Conservation (phyloP, 2,888 invertebrate genomes). For the Trachelus tabidus region DNA sequence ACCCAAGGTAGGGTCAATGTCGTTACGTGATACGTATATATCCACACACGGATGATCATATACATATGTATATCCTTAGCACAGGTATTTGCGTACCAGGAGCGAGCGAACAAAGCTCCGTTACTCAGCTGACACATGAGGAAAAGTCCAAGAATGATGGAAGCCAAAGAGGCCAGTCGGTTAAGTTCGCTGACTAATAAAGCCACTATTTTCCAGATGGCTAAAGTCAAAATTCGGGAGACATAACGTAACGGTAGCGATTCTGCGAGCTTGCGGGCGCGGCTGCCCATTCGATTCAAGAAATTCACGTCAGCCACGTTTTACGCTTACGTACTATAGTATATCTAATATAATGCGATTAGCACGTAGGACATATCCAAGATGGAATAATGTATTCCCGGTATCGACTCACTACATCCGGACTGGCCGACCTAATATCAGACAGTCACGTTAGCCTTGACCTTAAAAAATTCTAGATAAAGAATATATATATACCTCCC, state of each 20-base stretch:
- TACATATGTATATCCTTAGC: slow-evolving; percentile 12
- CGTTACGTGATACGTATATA: slow-evolving; percentile 35
- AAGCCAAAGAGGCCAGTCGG: background rate
- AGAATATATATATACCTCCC: slow-evolving; percentile 42
- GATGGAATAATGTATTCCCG: background rate
- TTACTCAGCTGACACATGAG: slow-evolving; percentile 37
- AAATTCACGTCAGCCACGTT: background rate
- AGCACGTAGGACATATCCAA: background rate
- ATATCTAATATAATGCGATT: background rate
- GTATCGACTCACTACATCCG: background rate
- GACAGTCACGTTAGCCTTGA: background rate
- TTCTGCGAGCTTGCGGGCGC: background rate
- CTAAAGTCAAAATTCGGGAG: background rate
- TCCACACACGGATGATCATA: background rate
- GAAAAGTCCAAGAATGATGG: background rate
- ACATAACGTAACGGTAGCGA: background rate
- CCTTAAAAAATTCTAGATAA: background rate
- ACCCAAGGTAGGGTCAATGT: slow-evolving; percentile 61
- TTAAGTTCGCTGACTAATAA: background rate
- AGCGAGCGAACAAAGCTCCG: slow-evolving; percentile 22
- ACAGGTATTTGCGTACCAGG: slow-evolving; percentile 34
- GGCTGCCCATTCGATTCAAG: background rate
- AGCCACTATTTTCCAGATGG: background rate
- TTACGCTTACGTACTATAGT: background rate
- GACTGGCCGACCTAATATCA: background rate